Base-by-base conservation (phyloP, 2,888 invertebrate genomes). In the Heliconius ismenius region DNA sequence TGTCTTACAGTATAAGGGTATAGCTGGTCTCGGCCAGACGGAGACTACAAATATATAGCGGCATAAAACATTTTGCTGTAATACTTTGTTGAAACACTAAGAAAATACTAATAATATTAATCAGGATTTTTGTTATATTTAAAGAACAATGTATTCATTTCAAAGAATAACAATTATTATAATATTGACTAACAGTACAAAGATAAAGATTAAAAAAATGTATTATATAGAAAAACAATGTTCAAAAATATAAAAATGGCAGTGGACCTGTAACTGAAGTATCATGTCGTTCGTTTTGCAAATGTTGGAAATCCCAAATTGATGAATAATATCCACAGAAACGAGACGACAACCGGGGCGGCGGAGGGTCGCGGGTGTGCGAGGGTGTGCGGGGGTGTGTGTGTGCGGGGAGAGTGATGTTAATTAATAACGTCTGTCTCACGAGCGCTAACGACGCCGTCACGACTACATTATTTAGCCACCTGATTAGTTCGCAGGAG, bases 401-500 rank as follows among this genome's bases (percentile, higher is more conserved):
- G 84, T 81, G 85, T 84, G 82, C 82, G 84, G 83, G 84, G 86
- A 86, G 89, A 89, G 90, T 90, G 91, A 92, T 90, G 92, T 91
- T 92, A 93, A 93, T 93, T 93, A 92, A 93, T 93, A 92, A 92
- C 91, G 92, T 92, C 91, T 93, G 91, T 92, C 92, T 91, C 89
- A 90, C 90, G 89, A 90, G 88, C 90, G 88, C 91, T 92, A 92
- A 92, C 92, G 91, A 92, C 88, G 89, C 89, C 91, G 91, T 92
- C 92, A 93, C 91, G 92, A 91, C 89, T 93, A 92, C 89, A 92
- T 93, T 93, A 93, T 92, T 93, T 92, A 91, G 90, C 90, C 92
- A 93, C 91, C 92, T 93, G 93, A 93, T 93, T 92, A 93, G 93
- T 91, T 91, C 90, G 86, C 89, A 88, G 87, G 87, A 87, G 85